Percentiles rank a stretch among this genome's conserved stretches.
phyloP scores from a whole-genome alignment of 1,140 invertebrate genomes.

The Druon quercuslanigerum region DNA sequence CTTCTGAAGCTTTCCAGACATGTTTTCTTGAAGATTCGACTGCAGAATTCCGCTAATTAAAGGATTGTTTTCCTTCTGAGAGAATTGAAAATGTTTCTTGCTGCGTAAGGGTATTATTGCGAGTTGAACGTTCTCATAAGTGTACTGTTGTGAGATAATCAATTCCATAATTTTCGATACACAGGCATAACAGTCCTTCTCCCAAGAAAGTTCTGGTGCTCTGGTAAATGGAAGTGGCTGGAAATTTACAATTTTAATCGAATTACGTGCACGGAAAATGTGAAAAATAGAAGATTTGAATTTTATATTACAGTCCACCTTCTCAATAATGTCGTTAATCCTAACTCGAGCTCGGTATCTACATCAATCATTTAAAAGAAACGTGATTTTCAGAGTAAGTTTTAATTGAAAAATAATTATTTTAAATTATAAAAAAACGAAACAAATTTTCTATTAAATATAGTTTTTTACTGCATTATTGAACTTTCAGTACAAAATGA shows the following conservation, averaged over 20 bases:
- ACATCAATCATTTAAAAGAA: too few relatives aligned
- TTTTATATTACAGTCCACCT: too few relatives aligned
- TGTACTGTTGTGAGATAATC: conserved; percentile 41
- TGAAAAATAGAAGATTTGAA: too few relatives aligned
- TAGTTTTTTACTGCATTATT: too few relatives aligned
- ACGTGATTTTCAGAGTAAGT: too few relatives aligned
- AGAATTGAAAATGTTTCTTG: not conserved
- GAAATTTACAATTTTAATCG: not conserved
- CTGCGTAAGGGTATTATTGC: not conserved
- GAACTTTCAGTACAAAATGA: too few relatives aligned
- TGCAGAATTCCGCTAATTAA: not conserved
- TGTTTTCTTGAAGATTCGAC: not conserved
- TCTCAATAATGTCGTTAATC: too few relatives aligned
- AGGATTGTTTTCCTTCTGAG: not conserved
- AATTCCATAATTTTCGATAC: conserved; percentile 38
- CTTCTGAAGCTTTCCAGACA: not conserved
- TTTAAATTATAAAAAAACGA: too few relatives aligned
- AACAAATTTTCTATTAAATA: too few relatives aligned
- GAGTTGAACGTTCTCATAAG: conserved; percentile 38
- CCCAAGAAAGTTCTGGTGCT: conserved; percentile 34
- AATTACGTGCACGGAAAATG: too few relatives aligned
- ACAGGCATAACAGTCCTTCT: conserved; percentile 40
- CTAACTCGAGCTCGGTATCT: too few relatives aligned
- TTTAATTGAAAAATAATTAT: too few relatives aligned
- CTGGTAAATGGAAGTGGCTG: conserved; percentile 1